Evolutionary conservation across 2,113 vertebrate species (phyloP).

Genomic region (Connochaetes taurinus): DNA sequence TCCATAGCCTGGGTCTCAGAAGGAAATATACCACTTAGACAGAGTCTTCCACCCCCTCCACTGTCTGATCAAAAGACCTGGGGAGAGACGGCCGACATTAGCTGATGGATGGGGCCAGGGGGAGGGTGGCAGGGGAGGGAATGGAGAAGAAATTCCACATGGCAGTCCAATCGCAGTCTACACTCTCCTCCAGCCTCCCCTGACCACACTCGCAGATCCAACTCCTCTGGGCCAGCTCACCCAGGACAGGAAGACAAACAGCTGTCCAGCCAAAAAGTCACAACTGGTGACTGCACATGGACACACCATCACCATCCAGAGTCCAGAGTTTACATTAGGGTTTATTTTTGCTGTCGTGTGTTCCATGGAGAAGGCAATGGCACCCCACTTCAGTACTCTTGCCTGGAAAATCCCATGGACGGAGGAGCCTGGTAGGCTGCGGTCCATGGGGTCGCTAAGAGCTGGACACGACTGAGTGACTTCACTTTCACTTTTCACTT

Average conservation of each 20-base stretch:
- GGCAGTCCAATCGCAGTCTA: background rate
- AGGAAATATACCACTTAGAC: background rate
- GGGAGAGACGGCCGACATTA: background rate
- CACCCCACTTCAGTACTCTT: too few species aligned
- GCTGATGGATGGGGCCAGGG: too few species aligned
- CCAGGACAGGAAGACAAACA: background rate
- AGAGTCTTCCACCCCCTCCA: background rate
- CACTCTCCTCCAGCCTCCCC: background rate
- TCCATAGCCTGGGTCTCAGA: background rate
- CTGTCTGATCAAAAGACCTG: background rate
- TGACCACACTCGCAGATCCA: background rate
- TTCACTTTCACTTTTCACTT: too few species aligned
- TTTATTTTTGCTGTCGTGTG: background rate
- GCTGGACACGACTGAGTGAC: too few species aligned
- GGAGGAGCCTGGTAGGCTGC: too few species aligned
- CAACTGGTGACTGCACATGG: background rate
- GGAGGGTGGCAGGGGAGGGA: background rate
- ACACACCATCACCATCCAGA: background rate
- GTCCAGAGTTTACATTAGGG: background rate
- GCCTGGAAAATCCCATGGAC: too few species aligned
- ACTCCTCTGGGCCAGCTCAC: background rate
- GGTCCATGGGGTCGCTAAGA: too few species aligned
- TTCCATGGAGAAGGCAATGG: background rate
- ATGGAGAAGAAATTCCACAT: background rate
- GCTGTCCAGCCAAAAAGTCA: background rate